Percentiles rank a stretch among this genome's conserved stretches.
Evolutionary conservation across 2,888 invertebrate genomes (phyloP).

Genomic region (Helobdella robusta): DNA sequence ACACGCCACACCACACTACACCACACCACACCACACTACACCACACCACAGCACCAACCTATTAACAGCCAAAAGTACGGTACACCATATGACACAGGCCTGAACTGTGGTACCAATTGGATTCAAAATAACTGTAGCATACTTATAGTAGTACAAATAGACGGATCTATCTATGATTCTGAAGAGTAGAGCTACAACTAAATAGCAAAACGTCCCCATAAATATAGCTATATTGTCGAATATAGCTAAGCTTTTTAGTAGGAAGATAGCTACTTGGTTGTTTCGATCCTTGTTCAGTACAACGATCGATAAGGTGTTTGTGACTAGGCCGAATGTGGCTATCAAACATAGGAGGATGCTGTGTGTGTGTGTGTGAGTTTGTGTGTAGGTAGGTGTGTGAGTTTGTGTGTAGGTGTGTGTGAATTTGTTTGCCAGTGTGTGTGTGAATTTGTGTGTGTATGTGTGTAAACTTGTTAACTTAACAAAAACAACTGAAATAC

Average conservation of each 20-base stretch:
- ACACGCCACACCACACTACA: too few relatives aligned
- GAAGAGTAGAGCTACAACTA: conserved; percentile 30
- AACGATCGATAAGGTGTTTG: conserved; percentile 33
- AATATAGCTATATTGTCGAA: conserved; percentile 31
- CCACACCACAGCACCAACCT: too few relatives aligned
- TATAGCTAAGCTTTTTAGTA: conserved; percentile 33
- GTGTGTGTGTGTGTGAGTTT: too few relatives aligned
- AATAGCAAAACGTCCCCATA: conserved; percentile 29
- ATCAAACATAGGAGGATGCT: conserved; percentile 27
- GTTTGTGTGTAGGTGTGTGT: too few relatives aligned
- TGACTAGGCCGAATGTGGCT: conserved; percentile 32
- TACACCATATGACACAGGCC: conserved; percentile 32
- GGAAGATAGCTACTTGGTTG: conserved; percentile 31
- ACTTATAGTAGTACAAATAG: conserved; percentile 16
- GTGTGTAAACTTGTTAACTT: too few relatives aligned
- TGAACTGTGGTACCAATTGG: conserved; percentile 32
- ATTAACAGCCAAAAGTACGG: conserved; percentile 34
- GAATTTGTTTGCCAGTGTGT: too few relatives aligned
- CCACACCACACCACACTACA: too few relatives aligned
- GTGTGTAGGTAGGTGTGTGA: too few relatives aligned
- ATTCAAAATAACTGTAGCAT: conserved; percentile 28
- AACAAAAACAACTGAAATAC: too few relatives aligned
- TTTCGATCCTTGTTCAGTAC: conserved; percentile 31
- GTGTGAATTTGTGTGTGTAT: too few relatives aligned
- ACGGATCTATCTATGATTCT: background rate